Conservation (phyloP, 2,888 invertebrate species). For the Drosophila emarginata region DNA sequence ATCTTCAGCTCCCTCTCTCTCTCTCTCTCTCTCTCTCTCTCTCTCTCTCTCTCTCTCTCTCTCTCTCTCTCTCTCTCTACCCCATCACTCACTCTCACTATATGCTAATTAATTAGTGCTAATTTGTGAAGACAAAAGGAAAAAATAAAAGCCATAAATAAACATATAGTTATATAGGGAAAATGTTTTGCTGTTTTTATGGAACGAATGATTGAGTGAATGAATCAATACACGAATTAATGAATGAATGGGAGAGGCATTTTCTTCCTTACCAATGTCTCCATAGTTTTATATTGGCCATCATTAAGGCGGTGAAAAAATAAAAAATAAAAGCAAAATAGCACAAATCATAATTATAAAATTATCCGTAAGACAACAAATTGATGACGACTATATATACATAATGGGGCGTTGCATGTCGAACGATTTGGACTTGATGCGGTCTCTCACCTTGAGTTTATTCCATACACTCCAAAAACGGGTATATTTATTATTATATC, state of each 20-base stretch:
- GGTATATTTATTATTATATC: not conserved
- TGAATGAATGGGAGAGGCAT: not conserved
- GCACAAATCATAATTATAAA: constrained; percentile 58
- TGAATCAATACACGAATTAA: constrained; percentile 1
- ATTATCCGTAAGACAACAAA: constrained; percentile 49
- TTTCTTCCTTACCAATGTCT: not conserved
- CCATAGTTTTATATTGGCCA: constrained; percentile 42
- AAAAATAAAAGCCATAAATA: constrained; percentile 68
- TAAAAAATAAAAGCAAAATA: constrained; percentile 1
- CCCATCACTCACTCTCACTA: constrained; percentile 7
- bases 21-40: not conserved
- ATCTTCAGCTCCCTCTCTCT: not conserved
- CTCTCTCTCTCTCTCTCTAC: not conserved
- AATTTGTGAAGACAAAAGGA: constrained; percentile 57
- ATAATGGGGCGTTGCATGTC: constrained; percentile 60
- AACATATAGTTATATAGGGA: constrained; percentile 4
- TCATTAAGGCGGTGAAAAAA: constrained; percentile 43
- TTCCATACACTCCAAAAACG: not conserved
- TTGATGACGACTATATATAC: constrained; percentile 24
- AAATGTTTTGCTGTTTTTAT: constrained; percentile 18
- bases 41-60: not conserved
- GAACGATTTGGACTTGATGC: constrained; percentile 49
- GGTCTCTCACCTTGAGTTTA: constrained; percentile 72
- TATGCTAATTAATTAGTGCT: constrained; percentile 63
- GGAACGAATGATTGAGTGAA: not conserved